Evolutionary conservation across 2,113 vertebrate genomes (phyloP).

Genomic region (Fulica atra): DNA sequence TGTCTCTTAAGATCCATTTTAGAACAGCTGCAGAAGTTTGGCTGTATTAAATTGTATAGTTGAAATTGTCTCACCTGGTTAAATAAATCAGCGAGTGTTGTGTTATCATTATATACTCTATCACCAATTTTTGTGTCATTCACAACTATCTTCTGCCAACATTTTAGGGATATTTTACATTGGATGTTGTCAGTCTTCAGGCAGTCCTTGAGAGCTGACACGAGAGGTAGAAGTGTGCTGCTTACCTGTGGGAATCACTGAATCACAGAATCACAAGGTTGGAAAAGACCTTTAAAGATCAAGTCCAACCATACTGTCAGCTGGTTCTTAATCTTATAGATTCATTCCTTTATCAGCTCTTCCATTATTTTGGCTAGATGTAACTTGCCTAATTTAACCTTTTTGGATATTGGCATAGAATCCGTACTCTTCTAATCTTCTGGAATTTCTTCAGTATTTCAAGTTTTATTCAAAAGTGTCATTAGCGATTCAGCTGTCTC

Average conservation of each 20-base stretch:
- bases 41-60: neutral
- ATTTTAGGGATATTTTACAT: neutral
- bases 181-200: neutral
- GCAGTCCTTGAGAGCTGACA: neutral
- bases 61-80: neutral
- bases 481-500: neutral
- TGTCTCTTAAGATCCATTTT: neutral
- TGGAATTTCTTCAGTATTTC: neutral
- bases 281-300: too few relatives aligned
- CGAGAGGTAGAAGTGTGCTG: neutral
- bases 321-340: neutral
- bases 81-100: neutral
- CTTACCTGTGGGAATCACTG: neutral
- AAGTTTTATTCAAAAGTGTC: neutral
- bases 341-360: neutral
- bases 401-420: neutral
- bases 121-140: neutral
- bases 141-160: neutral
- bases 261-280: too few relatives aligned
- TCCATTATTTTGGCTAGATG: neutral
- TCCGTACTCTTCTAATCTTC: neutral
- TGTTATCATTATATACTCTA: neutral
- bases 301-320: too few relatives aligned
- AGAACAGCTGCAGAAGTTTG: neutral
- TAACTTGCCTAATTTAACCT: neutral